phyloP scores from a whole-genome alignment of 2,797 vertebrate genomes.

The Phaenicophaeus curvirostris region DNA sequence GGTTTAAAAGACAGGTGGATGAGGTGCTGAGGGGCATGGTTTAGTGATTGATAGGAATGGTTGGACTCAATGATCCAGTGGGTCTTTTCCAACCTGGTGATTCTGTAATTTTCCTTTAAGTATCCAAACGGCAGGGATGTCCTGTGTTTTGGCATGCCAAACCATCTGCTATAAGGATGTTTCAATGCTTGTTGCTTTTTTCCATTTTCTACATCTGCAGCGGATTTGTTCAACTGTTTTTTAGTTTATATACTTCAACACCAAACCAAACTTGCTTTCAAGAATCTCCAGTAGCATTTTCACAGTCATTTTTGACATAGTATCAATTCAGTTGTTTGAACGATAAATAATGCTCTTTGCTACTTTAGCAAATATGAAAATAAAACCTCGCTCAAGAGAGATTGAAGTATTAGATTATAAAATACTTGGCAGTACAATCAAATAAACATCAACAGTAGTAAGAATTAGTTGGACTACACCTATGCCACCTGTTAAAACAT shows the following conservation, averaged over 20 bases:
- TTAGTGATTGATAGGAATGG: no score
- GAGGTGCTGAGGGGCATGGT: no score
- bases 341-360: background rate
- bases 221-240: background rate
- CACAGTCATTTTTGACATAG: background rate
- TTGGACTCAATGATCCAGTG: no score
- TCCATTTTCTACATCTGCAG: background rate
- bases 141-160: background rate
- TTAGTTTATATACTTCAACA: background rate
- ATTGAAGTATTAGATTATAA: background rate
- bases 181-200: background rate
- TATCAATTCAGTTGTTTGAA: background rate
- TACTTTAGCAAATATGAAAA: background rate
- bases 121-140: background rate
- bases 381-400: background rate
- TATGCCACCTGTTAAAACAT: background rate
- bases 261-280: background rate
- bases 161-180: background rate
- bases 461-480: background rate
- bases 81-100: no score
- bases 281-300: background rate
- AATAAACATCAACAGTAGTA: background rate
- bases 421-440: background rate
- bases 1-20: no score
- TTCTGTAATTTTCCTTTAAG: background rate